These are phyloP conservation scores for Psittacula echo DNA, from an alignment of 2,797 vertebrate species.

Conservation along the genomic window DNA sequence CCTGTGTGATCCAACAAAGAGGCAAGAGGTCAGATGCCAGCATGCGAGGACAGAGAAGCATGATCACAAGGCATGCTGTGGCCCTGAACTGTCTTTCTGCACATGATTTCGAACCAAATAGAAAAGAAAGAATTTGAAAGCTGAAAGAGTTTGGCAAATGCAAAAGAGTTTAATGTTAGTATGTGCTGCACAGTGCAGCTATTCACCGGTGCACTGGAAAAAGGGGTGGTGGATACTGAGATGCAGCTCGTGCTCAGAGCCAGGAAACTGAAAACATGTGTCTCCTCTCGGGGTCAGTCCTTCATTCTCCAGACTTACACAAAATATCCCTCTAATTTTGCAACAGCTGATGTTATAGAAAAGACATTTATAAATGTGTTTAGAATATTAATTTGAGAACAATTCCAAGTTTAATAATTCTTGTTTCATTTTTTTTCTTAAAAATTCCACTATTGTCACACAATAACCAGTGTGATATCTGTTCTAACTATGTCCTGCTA, in stretches of 20 bases:
- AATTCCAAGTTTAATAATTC: background rate
- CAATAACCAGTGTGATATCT: background rate
- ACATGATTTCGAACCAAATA: background rate
- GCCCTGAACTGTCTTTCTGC: background rate
- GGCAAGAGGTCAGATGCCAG: background rate
- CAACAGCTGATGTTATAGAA: background rate
- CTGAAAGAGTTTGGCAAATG: background rate
- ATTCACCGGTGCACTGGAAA: background rate
- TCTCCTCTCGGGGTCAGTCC: background rate
- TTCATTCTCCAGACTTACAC: background rate
- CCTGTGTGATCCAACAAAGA: constrained; percentile 56
- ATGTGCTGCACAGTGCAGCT: background rate
- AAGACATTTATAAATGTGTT: background rate
- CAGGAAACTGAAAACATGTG: fast-evolving
- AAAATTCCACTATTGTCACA: fast-evolving
- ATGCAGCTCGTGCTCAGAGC: fast-evolving
- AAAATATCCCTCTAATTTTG: background rate
- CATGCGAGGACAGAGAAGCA: background rate
- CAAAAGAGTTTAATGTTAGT: background rate
- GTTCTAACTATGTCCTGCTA: background rate
- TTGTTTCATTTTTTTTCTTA: background rate
- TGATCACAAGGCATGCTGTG: fast-evolving
- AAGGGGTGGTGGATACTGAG: background rate
- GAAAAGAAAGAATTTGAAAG: background rate
- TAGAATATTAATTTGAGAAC: background rate